Percentiles rank a stretch among this genome's conserved stretches.
Evolutionary conservation across 1,140 invertebrate genomes (phyloP).

Genomic region (Rhagoletis pomonella): DNA sequence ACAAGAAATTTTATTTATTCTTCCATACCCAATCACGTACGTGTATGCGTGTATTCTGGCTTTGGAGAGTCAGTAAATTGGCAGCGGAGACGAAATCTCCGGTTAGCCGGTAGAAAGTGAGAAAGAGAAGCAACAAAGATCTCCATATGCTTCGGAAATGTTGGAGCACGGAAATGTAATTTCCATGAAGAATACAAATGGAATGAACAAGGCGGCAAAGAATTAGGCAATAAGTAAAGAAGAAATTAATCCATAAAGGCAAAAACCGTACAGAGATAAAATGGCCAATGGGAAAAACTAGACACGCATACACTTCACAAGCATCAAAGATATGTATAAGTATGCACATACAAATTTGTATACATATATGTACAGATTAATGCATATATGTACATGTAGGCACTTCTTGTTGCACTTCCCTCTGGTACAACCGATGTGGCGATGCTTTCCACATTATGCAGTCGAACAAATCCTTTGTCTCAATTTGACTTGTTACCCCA

Average conservation of each 20-base stretch:
- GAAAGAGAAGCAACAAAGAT: conserved; percentile 30
- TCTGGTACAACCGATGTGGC: background rate
- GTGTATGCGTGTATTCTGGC: background rate
- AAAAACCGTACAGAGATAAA: background rate
- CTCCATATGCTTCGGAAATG: background rate
- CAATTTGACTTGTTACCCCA: background rate
- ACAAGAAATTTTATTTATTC: conserved; percentile 11
- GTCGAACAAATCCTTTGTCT: background rate
- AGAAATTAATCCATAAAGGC: background rate
- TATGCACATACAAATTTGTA: conserved; percentile 12
- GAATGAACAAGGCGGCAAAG: background rate
- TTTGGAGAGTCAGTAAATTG: background rate
- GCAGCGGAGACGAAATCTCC: conserved; percentile 30
- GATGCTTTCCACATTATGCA: background rate
- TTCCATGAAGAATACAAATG: background rate
- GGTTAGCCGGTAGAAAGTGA: conserved; percentile 29
- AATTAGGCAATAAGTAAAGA: background rate
- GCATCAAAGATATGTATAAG: background rate
- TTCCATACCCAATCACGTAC: background rate
- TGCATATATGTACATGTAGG: background rate
- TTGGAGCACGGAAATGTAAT: background rate
- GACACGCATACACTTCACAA: background rate
- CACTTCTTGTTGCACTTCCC: background rate
- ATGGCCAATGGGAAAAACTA: conserved; percentile 20
- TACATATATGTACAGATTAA: background rate